phyloP scores from a whole-genome alignment of 2,888 invertebrate species.

The Neria commutata region DNA sequence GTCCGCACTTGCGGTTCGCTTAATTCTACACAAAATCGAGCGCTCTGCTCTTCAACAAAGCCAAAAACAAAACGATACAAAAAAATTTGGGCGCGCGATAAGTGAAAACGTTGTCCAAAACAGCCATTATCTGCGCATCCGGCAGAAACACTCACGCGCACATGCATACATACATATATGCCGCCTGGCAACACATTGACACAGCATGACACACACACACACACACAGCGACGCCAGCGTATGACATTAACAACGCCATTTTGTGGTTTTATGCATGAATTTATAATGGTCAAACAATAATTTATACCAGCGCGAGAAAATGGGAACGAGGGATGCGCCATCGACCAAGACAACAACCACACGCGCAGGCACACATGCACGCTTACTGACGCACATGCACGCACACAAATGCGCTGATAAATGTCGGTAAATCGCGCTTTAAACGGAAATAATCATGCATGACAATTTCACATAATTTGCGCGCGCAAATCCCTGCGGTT shows the following conservation, averaged over 20 bases:
- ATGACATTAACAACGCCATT: constrained; percentile 29
- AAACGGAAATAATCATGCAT: constrained; percentile 29
- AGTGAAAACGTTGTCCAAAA: too few species aligned
- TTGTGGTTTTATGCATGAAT: constrained; percentile 22
- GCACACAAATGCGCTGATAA: constrained; percentile 26
- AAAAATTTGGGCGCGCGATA: too few species aligned
- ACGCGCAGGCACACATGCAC: constrained; percentile 5
- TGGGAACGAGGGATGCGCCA: background rate
- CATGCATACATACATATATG: too few species aligned
- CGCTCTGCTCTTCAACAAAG: too few species aligned
- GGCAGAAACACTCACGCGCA: too few species aligned
- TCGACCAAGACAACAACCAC: background rate
- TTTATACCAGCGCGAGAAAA: constrained; percentile 16
- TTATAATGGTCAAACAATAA: constrained; percentile 21
- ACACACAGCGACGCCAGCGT: background rate
- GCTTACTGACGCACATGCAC: constrained; percentile 7
- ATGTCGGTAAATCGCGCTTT: constrained; percentile 30
- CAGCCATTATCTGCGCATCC: too few species aligned
- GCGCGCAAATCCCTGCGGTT: constrained; percentile 30
- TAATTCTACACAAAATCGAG: too few species aligned
- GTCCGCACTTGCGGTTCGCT: too few species aligned
- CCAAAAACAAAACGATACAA: too few species aligned
- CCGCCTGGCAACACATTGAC: too few species aligned
- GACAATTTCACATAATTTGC: constrained; percentile 37
- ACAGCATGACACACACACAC: background rate